Percentiles rank a stretch among this genome's conserved stretches.
phyloP scores from a whole-genome alignment of 2,797 vertebrate genomes.

The Paramormyrops hopkinsi region DNA sequence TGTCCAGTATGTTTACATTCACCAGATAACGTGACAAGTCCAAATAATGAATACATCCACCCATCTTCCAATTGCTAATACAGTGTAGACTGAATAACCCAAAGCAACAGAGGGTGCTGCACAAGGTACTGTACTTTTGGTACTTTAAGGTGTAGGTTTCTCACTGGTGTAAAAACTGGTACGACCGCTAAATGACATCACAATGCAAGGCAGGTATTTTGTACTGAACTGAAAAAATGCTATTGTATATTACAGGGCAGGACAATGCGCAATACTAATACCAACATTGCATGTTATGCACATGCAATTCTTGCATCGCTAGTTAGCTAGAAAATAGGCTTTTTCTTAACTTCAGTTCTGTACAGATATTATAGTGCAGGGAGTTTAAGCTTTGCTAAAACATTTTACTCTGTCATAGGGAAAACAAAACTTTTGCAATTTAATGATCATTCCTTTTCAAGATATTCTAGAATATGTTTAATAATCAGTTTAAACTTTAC shows the following conservation, averaged over 20 bases:
- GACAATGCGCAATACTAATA: not conserved
- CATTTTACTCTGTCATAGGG: not conserved
- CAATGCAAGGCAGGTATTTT: not conserved
- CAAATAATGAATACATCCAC: not conserved
- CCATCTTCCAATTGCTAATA: not conserved
- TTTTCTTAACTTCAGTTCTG: not conserved
- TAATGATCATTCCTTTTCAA: not conserved
- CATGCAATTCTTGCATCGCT: not conserved
- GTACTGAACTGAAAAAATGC: not conserved
- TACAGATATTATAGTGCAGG: not conserved
- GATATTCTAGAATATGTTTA: not conserved
- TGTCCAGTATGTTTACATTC: not conserved
- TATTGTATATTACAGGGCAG: not conserved
- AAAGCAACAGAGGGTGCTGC: not conserved
- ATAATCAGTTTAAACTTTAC: not conserved
- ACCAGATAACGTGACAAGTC: not conserved
- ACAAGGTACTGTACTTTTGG: not conserved
- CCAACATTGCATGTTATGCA: not conserved
- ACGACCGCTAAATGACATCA: not conserved
- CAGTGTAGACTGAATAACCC: not conserved
- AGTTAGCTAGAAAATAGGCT: not conserved
- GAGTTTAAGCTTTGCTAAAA: not conserved
- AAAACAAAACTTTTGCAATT: not conserved
- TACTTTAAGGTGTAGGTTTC: not conserved
- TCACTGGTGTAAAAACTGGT: not conserved